Evolutionary conservation across 1,140 invertebrate genomes (phyloP).

Genomic region (Drosophila grimshawi): DNA sequence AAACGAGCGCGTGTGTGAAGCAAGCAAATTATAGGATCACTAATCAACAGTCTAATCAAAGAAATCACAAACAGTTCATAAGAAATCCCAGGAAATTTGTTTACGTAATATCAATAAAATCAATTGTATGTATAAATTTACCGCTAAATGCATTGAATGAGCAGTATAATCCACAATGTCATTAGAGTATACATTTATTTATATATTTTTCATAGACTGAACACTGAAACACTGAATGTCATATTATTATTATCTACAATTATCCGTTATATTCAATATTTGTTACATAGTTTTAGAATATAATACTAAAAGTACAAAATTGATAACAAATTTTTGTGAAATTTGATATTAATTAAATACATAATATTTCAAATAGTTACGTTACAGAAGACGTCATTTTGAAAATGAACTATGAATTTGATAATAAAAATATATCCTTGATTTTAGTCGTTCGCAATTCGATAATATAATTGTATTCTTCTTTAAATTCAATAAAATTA

Average conservation of each 20-base stretch:
- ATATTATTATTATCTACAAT: no score
- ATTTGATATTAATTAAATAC: neutral
- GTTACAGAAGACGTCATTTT: no score
- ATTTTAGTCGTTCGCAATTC: no score
- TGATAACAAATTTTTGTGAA: neutral
- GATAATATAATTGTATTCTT: no score
- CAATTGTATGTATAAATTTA: neutral
- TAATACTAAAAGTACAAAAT: neutral
- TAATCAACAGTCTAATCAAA: no score
- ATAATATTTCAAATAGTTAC: no score
- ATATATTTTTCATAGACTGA: neutral
- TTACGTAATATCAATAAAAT: neutral
- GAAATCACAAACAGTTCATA: neutral
- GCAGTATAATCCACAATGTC: slow-evolving; percentile 1
- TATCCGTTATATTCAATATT: no score
- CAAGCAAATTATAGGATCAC: neutral
- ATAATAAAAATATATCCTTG: no score
- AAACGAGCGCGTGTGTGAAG: neutral
- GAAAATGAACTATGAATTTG: no score
- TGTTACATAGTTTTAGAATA: no score
- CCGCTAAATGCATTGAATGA: neutral
- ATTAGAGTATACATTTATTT: neutral
- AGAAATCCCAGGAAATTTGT: neutral
- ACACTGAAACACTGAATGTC: neutral
- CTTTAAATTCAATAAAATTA: no score